Base-by-base conservation (phyloP, 64 coral and sea anemone species). In the Pocillopora damicornis region DNA sequence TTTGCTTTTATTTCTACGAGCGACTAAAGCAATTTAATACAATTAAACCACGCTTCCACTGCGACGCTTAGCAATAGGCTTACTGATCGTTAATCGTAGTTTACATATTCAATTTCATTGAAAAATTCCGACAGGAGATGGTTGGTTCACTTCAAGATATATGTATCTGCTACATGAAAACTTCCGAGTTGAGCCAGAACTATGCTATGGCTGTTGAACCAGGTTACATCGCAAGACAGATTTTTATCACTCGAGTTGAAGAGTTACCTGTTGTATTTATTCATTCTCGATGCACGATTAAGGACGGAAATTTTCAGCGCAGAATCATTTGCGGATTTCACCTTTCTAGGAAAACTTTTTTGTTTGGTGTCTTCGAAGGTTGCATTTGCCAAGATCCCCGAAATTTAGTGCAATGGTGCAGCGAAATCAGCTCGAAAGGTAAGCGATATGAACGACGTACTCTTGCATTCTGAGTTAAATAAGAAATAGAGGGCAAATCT, bases 121-220 rank as follows among this genome's bases (percentile, higher is more conserved):
- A 64, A 37, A 66, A 83, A 38, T 61, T 17, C 15, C 45, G 64
- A 68, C 18, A 63, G 34, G 17, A 22, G 1, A 22, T 17, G 9
- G 66, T 65, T 61, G 22, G 14, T 26, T 67, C 83, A 26, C 86
- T 92, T 35, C 85, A 92, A 60, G 78, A 80, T 38, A 79, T 88
- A 9, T 92, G 90, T n/a, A 92, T 88, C 42, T 68, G 25, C 63
- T 92, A 75, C 76, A 88, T 92, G 90, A 88, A 74, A 75, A 80
- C 78, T 20, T 92, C 90, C 11, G 74, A 87, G 12, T 69, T 78
- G 23, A 75, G 78, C 23, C 22, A 58, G 15, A 84, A 92, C 58
- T 92, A 92, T 58, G 77, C 84, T 15, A 18, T 92, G 1, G 75
- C 76, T 1, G 69, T 92, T 15, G 37, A 56, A 14, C 37, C 37